Evolutionary conservation across 2,888 invertebrate genomes (phyloP).

Genomic region (Abrostola triplasia): DNA sequence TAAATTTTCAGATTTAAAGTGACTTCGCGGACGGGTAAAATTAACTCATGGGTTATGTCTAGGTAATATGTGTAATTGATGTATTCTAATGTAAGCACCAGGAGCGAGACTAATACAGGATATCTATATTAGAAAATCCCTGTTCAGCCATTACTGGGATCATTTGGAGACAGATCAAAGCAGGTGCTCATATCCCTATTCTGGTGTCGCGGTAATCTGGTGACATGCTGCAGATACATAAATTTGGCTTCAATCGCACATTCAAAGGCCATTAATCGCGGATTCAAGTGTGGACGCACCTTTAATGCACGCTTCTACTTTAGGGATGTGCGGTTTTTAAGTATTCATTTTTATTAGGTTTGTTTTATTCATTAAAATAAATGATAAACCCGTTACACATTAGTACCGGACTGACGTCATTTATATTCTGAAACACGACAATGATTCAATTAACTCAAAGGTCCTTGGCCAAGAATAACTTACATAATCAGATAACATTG

Average conservation of each 20-base stretch:
- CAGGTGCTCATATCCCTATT: constrained; percentile 73
- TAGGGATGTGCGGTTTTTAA: constrained; percentile 65
- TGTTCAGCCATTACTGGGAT: constrained; percentile 42
- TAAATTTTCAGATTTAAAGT: constrained; percentile 13
- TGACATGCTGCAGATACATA: constrained; percentile 81
- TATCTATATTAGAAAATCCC: constrained; percentile 58
- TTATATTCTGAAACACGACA: too few relatives aligned
- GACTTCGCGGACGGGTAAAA: constrained; percentile 15
- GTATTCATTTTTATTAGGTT: background rate
- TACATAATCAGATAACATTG: too few relatives aligned
- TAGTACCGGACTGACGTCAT: too few relatives aligned
- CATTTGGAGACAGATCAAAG: constrained; percentile 67
- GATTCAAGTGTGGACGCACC: constrained; percentile 81
- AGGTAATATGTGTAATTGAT: constrained; percentile 9
- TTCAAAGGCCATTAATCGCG: constrained; percentile 83
- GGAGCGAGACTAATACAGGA: constrained; percentile 47
- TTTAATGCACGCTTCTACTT: constrained; percentile 75
- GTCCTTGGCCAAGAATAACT: too few relatives aligned
- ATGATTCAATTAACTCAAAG: too few relatives aligned
- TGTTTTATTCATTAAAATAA: too few relatives aligned
- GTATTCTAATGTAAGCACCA: constrained; percentile 15
- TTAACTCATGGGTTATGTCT: constrained; percentile 2
- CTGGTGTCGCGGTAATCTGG: constrained; percentile 75
- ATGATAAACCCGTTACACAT: too few relatives aligned
- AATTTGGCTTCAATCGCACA: constrained; percentile 85